Conservation (phyloP, 2,888 invertebrate species). For the Erebia palarica region DNA sequence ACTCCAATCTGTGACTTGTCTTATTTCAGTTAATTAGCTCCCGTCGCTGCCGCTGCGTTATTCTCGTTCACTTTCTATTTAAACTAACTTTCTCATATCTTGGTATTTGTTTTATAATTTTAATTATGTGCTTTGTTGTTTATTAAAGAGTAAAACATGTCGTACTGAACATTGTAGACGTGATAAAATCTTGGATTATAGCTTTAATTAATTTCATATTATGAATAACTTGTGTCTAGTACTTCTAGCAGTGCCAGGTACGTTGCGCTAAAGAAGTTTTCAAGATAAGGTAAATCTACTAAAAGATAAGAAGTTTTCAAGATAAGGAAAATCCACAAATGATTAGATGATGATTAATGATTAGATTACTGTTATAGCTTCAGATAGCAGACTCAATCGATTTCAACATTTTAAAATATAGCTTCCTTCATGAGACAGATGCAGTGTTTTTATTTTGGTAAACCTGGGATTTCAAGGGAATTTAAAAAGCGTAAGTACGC, state of each 20-base stretch:
- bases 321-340: no score
- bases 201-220: constrained; percentile 20
- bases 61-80: constrained; percentile 37
- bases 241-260: background rate
- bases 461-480: no score
- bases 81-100: constrained; percentile 39
- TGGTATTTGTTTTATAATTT: constrained; percentile 35
- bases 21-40: constrained; percentile 46
- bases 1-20: constrained; percentile 57
- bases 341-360: no score
- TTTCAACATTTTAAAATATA: no score
- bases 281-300: no score
- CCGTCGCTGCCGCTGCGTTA: constrained; percentile 32
- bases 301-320: no score
- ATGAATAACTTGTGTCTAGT: background rate
- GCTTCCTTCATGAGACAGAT: no score
- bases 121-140: constrained; percentile 30
- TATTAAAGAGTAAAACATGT: constrained; percentile 24
- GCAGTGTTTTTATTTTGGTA: no score
- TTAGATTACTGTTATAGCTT: no score
- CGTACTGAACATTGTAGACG: constrained; percentile 6
- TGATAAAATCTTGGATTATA: constrained; percentile 25
- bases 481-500: no score
- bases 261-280: no score
- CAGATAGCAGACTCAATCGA: no score